phyloP scores from a whole-genome alignment of 2,888 invertebrate genomes.

The Caprella mutica region DNA sequence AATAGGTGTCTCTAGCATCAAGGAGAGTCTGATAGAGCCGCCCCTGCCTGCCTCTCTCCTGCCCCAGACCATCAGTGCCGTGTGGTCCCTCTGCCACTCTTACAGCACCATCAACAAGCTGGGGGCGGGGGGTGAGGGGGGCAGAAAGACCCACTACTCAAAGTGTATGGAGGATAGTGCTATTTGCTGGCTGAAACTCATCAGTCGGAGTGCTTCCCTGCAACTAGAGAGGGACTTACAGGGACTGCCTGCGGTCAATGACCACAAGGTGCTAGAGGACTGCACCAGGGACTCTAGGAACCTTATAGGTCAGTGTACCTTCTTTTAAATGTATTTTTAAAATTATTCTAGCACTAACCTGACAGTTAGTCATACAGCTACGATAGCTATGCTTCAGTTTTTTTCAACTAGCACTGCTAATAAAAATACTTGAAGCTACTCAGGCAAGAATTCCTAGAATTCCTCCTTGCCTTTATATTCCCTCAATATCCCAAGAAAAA shows the following conservation, averaged over 20 bases:
- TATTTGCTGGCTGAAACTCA: conserved; percentile 2
- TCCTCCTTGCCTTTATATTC: no score
- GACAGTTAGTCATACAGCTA: no score
- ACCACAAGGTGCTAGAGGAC: background rate
- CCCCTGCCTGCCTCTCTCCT: background rate
- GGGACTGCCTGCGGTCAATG: background rate
- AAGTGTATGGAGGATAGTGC: conserved; percentile 3
- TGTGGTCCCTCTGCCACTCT: conserved; percentile 1
- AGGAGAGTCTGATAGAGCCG: background rate
- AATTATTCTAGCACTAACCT: no score
- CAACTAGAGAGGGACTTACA: background rate
- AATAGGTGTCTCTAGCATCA: background rate
- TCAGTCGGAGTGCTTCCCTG: background rate
- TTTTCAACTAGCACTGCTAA: no score
- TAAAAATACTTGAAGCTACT: no score
- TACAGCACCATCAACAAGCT: conserved; percentile 6
- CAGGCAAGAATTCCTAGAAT: no score
- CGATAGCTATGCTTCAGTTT: no score
- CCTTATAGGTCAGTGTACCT: background rate
- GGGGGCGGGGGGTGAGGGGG: background rate
- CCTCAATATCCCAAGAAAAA: no score
- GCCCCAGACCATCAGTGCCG: background rate
- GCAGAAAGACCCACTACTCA: background rate
- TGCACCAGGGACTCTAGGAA: background rate
- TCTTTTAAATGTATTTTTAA: no score